Base-by-base conservation (phyloP, 2,113 vertebrate species). In the Hippocampus comes region DNA sequence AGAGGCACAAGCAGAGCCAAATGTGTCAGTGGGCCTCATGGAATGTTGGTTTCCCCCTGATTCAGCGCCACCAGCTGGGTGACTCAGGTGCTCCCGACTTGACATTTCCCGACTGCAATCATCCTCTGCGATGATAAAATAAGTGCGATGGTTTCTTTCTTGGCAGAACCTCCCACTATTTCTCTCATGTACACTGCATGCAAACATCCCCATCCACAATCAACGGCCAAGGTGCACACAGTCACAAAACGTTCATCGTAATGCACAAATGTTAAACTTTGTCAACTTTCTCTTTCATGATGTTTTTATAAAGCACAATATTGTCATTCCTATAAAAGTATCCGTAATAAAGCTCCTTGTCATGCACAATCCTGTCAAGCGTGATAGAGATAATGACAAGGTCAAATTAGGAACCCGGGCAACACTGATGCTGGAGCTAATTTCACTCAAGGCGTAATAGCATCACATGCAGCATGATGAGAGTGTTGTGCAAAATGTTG, bases 21-120 rank as follows among this genome's bases (percentile, higher is more conserved):
- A 42, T 42, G 9, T 12, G 20, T 64, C 61, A 42, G 20, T 64
- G 20, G 34, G 9, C 20, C 30, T 0, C 8, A 63, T 5, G 18
- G 18, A 41, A 63, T 5, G 20, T 38, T 30, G 57, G 14, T 15
- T 60, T 18, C 41, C 6, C 23, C 61, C 34, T 63, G 30, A 61
- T 34, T 61, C 15, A 61, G 59, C 59, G 34, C 30, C 17, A 3
- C n/a, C 57, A 27, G 42, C 63, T 9, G 0, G 41, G 60, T 63
- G 66, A 74, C 59, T 20, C 0, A 6, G n/a, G 57, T 79, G 77
- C 71, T 83, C 68, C 76, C 71, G 73, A 68, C 73, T 57, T 81
- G 78, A 82, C 74, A 66, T 84, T 79, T 82, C 71, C 75, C 63
- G 57, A 74, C 77, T 41, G 70, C 55, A 63, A 71, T 77, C 71